Conservation (phyloP, 2,888 invertebrate genomes). For the Drosophila mercatorum region DNA sequence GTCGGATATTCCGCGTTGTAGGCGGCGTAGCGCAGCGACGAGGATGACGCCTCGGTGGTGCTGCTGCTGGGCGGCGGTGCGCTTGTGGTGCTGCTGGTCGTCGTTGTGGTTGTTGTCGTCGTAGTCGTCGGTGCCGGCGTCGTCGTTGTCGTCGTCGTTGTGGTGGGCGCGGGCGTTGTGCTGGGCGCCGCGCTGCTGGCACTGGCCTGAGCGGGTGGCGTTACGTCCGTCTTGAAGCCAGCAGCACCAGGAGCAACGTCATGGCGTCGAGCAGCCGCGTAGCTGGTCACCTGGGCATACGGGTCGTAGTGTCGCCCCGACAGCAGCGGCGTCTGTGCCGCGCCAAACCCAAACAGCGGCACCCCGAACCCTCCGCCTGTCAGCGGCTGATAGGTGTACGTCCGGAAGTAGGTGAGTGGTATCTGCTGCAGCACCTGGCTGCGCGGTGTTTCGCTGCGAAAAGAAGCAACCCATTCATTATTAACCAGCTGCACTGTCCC, state of each 20-base stretch:
- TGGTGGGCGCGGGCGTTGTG: conserved; percentile 36
- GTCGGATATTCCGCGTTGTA: conserved; percentile 71
- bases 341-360: conserved; percentile 75
- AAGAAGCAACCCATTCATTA: neutral
- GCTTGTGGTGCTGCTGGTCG: conserved; percentile 53
- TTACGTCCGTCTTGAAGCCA: conserved; percentile 47
- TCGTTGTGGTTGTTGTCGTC: conserved; percentile 44
- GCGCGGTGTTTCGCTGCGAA: conserved; percentile 66
- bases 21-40: conserved; percentile 31
- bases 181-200: conserved; percentile 17
- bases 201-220: conserved; percentile 47
- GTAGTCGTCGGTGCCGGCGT: conserved; percentile 56
- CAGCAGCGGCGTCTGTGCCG: conserved; percentile 71
- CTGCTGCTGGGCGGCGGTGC: conserved; percentile 41
- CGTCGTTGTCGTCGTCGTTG: conserved; percentile 42
- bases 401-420: conserved; percentile 83
- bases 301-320: conserved; percentile 68
- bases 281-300: conserved; percentile 61
- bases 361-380: conserved; percentile 71
- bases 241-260: conserved; percentile 25
- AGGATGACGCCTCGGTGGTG: conserved; percentile 47
- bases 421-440: conserved; percentile 78
- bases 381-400: conserved; percentile 83
- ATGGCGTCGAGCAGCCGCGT: conserved; percentile 61
- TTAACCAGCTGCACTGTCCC: neutral